These are phyloP conservation scores for Vidua chalybeata DNA, from an alignment of 2,113 vertebrate species.

Conservation along the genomic window DNA sequence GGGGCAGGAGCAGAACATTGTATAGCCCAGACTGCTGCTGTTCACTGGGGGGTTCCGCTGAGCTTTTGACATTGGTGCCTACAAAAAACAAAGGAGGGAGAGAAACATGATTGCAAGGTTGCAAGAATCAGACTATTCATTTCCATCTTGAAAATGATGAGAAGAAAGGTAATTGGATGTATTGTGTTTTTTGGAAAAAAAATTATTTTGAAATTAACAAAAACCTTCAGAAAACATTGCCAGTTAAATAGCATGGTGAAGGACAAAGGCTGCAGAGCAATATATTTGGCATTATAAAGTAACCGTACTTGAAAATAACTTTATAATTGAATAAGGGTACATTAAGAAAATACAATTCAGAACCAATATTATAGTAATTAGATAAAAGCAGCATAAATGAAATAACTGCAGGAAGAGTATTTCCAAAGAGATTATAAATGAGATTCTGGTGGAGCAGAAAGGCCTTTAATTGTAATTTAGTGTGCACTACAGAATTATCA, in stretches of 20 bases:
- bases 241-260: slow-evolving; percentile 58
- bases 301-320: slow-evolving; percentile 81
- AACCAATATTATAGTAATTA: slow-evolving; percentile 82
- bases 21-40: background rate
- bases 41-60: background rate
- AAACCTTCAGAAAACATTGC: slow-evolving; percentile 35
- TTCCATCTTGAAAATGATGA: slow-evolving; percentile 32
- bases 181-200: slow-evolving; percentile 28
- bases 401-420: slow-evolving; percentile 79
- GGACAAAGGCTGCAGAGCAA: slow-evolving; percentile 57
- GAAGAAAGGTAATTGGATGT: slow-evolving; percentile 18
- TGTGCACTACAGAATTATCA: slow-evolving; percentile 79
- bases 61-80: background rate
- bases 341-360: slow-evolving; percentile 81
- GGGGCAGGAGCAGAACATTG: background rate
- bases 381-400: slow-evolving; percentile 80
- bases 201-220: slow-evolving; percentile 24
- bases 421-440: slow-evolving; percentile 81
- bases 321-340: slow-evolving; percentile 80
- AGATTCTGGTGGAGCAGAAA: slow-evolving; percentile 79
- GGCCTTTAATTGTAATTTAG: slow-evolving; percentile 82
- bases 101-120: slow-evolving; percentile 10
- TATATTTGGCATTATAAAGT: slow-evolving; percentile 72
- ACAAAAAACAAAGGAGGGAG: background rate
- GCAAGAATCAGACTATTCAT: slow-evolving; percentile 6